Evolutionary conservation across 1,140 invertebrate genomes (phyloP).

Genomic region (Drosophila nannoptera): DNA sequence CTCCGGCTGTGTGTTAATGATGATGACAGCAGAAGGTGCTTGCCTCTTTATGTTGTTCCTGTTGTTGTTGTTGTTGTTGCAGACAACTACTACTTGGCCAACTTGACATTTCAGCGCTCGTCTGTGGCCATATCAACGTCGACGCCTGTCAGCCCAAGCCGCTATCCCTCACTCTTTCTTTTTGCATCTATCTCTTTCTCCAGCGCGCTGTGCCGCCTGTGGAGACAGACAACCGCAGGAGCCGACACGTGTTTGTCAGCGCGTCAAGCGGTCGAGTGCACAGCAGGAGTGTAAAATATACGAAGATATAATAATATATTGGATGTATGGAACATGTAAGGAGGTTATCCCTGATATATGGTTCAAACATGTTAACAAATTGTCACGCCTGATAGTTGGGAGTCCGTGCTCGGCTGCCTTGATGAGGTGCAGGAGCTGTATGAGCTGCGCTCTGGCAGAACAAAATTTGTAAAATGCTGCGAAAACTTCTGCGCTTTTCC

Average conservation of each 20-base stretch:
- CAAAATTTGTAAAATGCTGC: neutral
- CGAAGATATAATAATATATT: conserved; percentile 17
- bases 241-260: conserved; percentile 41
- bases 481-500: neutral
- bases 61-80: conserved; percentile 12
- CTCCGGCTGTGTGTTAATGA: conserved; percentile 31
- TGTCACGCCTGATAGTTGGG: conserved; percentile 1
- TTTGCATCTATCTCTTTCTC: too few relatives aligned
- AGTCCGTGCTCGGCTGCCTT: neutral
- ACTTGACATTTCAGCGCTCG: conserved; percentile 39
- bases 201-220: neutral
- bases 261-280: conserved; percentile 33
- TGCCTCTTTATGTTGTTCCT: neutral
- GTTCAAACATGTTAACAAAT: conserved; percentile 7
- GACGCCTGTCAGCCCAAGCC: conserved; percentile 32
- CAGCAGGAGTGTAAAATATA: conserved; percentile 23
- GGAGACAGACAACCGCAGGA: conserved; percentile 12
- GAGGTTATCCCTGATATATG: neutral
- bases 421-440: neutral
- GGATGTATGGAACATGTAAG: neutral
- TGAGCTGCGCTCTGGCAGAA: neutral
- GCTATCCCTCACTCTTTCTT: neutral
- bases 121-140: conserved; percentile 25
- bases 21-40: conserved; percentile 41
- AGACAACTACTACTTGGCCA: conserved; percentile 20